phyloP scores from a whole-genome alignment of 1,140 invertebrate genomes.

The Nebria ingens region DNA sequence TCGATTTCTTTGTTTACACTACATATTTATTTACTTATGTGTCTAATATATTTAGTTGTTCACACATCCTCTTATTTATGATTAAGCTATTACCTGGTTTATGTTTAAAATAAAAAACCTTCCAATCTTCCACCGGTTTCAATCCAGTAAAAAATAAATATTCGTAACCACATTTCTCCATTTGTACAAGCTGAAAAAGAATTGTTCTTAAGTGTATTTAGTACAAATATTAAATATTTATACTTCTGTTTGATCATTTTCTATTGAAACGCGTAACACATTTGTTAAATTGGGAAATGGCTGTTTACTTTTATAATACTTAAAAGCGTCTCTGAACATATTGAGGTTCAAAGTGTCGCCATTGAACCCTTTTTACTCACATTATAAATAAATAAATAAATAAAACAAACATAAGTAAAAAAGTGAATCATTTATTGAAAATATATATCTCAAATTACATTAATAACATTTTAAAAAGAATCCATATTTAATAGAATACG shows the following conservation, averaged over 20 bases:
- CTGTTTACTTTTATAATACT: constrained; percentile 46
- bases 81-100: constrained; percentile 41
- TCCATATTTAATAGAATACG: not conserved
- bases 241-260: constrained; percentile 13
- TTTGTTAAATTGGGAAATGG: constrained; percentile 36
- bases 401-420: not conserved
- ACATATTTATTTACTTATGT: constrained; percentile 4
- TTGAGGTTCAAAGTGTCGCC: constrained; percentile 10
- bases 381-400: not conserved
- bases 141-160: constrained; percentile 36
- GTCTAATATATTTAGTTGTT: constrained; percentile 11
- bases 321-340: constrained; percentile 47
- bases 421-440: not conserved
- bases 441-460: not conserved
- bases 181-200: constrained; percentile 13
- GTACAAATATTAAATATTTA: constrained; percentile 29
- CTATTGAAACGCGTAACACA: constrained; percentile 39
- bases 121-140: constrained; percentile 41
- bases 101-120: constrained; percentile 40
- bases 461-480: too few relatives aligned
- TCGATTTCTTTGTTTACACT: not conserved
- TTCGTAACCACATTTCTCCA: not conserved
- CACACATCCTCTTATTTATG: not conserved
- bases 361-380: too few relatives aligned
- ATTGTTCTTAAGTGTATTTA: constrained; percentile 14